Evolutionary conservation across 2,797 vertebrate species (phyloP), one percentile per base, ranked within the genome.

Genomic region (Lerista edwardsae): DNA sequence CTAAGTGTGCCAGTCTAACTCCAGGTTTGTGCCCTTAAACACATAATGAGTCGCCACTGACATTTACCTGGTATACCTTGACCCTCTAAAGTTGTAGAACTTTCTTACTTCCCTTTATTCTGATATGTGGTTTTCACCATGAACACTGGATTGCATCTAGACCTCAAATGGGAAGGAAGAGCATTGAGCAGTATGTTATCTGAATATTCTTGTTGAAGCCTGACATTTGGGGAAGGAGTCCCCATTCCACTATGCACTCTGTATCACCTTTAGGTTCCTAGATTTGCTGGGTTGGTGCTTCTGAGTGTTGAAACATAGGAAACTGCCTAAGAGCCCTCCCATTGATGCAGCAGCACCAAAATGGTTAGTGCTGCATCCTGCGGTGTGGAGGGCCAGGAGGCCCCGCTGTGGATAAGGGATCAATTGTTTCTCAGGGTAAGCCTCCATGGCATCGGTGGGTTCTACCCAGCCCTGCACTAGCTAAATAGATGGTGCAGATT

Each of bases 231-330:
- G 36, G 27, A 39, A 87, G 41, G 19, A 1, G 68, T 2, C 71
- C 83, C 39, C 25, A 71, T 9, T 12, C 85, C 4, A 19, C 72
- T 65, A 29, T 19, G n/a, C 65, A 75, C 27, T 81, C 31, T 71
- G 4, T 68, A 83, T 71, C 2, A 67, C 10, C 59, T 86, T 68
- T 84, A 68, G 2, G 14, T 90, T 87, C 29, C 3, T 69, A 17
- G 67, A 27, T 39, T 8, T 5, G 74, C 80, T 89, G 29, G 79
- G 1, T 23, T 61, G 65, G 55, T 64, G 21, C 19, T 39, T 11
- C 34, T 69, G 67, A 9, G 17, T 25, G 39, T 1, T 19, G 19
- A 71, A 23, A 69, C 51, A 55, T 55, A 55, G 14, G 51, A 55
- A 55, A 55, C 51, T 15, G 51, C 51, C 15, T 10, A 51, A 51